phyloP scores from a whole-genome alignment of 2,888 invertebrate species.

The Agrypnus murinus region DNA sequence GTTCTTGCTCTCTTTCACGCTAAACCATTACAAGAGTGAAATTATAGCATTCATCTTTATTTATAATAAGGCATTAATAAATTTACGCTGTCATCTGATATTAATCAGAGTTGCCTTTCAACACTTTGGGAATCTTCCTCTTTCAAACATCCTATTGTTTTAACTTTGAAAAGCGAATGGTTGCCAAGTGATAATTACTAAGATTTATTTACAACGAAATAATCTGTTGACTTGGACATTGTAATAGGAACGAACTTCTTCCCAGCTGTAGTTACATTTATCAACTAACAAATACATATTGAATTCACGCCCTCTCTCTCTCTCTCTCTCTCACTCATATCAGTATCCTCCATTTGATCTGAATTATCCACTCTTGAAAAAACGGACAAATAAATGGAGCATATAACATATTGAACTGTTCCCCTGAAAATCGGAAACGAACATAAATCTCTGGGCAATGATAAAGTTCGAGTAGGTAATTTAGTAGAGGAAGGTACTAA shows the following conservation, averaged over 20 bases:
- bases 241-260: not conserved
- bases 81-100: conserved; percentile 10
- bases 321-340: no score
- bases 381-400: conserved; percentile 17
- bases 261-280: not conserved
- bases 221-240: not conserved
- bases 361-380: not conserved
- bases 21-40: not conserved
- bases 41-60: conserved; percentile 12
- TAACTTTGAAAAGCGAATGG: conserved; percentile 2
- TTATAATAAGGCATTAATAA: conserved; percentile 16
- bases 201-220: not conserved
- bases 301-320: no score
- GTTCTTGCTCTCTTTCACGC: not conserved
- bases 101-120: conserved; percentile 14
- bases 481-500: conserved; percentile 6
- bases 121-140: conserved; percentile 1
- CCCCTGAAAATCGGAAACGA: conserved; percentile 1
- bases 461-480: conserved; percentile 13
- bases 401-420: conserved; percentile 8
- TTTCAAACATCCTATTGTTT: not conserved
- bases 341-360: not conserved
- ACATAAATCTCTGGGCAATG: conserved; percentile 8
- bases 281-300: not conserved
- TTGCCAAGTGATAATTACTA: not conserved